phyloP scores from a whole-genome alignment of 1,140 invertebrate species.

The Bemisia tabaci region DNA sequence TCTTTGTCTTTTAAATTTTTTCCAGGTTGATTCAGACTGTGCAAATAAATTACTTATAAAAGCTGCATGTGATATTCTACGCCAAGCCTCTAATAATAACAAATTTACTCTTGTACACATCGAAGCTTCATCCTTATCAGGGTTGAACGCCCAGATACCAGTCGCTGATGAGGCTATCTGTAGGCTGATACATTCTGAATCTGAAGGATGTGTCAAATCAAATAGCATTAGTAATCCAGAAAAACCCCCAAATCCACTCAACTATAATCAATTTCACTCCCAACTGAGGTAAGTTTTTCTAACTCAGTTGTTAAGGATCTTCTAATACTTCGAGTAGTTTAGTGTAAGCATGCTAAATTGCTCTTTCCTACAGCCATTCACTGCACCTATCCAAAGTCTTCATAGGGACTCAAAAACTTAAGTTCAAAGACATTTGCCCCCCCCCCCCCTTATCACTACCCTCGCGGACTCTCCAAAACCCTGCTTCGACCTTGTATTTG shows the following conservation, averaged over 20 bases:
- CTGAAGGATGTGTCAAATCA: neutral
- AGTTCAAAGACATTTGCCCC: no score
- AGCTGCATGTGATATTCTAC: conserved; percentile 55
- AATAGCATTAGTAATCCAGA: conserved; percentile 3
- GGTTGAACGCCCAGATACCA: neutral
- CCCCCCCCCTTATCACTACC: no score
- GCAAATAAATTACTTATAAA: conserved; percentile 54
- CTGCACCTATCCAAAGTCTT: no score
- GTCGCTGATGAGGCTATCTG: neutral
- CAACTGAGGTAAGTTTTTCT: conserved; percentile 31
- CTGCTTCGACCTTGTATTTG: no score
- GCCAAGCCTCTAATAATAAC: conserved; percentile 30
- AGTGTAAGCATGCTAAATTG: no score
- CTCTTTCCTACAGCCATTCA: no score
- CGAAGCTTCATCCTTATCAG: neutral
- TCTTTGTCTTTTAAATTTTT: no score
- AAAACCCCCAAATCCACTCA: conserved; percentile 18
- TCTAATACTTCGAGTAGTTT: no score
- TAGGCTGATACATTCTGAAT: neutral
- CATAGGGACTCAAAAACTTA: no score
- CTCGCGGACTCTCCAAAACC: no score
- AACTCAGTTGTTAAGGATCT: neutral
- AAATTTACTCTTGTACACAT: conserved; percentile 25
- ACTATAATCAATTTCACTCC: conserved; percentile 38
- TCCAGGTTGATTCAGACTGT: conserved; percentile 38